phyloP scores from a whole-genome alignment of 2,113 vertebrate genomes.

The Psittacula cyanocephala region DNA sequence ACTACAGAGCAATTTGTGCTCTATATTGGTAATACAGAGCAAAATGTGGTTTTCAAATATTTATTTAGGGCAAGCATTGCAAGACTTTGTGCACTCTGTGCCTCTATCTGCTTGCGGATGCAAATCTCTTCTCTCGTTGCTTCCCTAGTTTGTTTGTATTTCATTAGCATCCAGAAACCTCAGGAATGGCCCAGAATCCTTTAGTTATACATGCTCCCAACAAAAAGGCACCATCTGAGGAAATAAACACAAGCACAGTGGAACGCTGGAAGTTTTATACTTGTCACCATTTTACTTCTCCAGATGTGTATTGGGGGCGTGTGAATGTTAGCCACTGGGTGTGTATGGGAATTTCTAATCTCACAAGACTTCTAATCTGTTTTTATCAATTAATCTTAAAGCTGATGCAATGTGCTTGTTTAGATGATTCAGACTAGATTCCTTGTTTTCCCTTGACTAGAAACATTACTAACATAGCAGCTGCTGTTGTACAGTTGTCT shows the following conservation, averaged over 20 bases:
- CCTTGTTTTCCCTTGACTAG: not conserved
- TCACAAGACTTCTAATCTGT: not conserved
- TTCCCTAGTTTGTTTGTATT: not conserved
- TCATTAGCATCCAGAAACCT: not conserved
- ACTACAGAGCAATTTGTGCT: not conserved
- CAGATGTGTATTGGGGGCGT: not conserved
- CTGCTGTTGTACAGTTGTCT: not conserved
- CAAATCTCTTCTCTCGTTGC: not conserved
- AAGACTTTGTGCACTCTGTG: not conserved
- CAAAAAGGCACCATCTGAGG: not conserved
- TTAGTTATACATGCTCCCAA: not conserved
- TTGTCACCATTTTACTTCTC: not conserved
- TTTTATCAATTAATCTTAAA: not conserved
- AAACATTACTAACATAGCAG: not conserved
- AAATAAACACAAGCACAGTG: not conserved
- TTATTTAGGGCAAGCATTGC: not conserved
- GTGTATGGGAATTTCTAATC: rapidly evolving
- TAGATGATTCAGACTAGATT: not conserved
- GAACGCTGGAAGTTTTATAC: not conserved
- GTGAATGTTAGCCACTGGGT: not conserved
- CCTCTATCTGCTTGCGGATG: not conserved
- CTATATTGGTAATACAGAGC: not conserved
- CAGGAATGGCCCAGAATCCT: not conserved
- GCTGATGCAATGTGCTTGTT: not conserved
- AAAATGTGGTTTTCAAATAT: not conserved